Evolutionary conservation across 1,140 invertebrate species (phyloP).

Genomic region (Bicyclus anynana): DNA sequence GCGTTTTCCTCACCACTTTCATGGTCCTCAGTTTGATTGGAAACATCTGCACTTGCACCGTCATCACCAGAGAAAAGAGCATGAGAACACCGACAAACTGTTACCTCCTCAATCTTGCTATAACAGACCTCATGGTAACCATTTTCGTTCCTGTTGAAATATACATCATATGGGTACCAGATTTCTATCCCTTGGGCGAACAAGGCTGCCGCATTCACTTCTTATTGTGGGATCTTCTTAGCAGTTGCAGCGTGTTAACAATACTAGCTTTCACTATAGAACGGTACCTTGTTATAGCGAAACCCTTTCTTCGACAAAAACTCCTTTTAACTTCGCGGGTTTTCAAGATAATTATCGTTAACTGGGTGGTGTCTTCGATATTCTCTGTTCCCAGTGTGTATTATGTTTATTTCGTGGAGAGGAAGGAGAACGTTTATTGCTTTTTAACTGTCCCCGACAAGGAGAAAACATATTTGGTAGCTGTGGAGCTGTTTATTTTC

Average conservation of each 20-base stretch:
- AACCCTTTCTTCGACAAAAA: constrained; percentile 86
- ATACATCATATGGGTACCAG: constrained; percentile 89
- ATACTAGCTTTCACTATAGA: constrained; percentile 90
- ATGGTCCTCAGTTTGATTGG: constrained; percentile 92
- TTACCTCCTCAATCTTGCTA: constrained; percentile 94
- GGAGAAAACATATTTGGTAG: constrained; percentile 80
- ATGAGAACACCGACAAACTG: constrained; percentile 96
- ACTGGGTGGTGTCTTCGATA: constrained; percentile 83
- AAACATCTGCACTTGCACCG: constrained; percentile 95
- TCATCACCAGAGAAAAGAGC: constrained; percentile 91
- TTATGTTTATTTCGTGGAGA: constrained; percentile 80
- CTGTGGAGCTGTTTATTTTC: constrained; percentile 88
- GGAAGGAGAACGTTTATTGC: constrained; percentile 72
- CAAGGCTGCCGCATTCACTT: constrained; percentile 90
- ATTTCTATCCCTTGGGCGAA: constrained; percentile 91
- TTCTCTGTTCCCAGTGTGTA: constrained; percentile 88
- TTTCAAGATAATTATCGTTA: constrained; percentile 83
- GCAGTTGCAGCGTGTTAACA: constrained; percentile 94
- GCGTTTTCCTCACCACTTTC: constrained; percentile 86
- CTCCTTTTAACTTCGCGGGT: constrained; percentile 87
- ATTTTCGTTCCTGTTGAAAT: constrained; percentile 89
- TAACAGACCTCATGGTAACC: constrained; percentile 92
- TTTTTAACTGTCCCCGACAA: constrained; percentile 74
- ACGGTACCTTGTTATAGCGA: constrained; percentile 86
- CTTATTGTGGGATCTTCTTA: constrained; percentile 90